phyloP scores from a whole-genome alignment of 2,888 invertebrate species.

The Listrodromus nycthemerus region DNA sequence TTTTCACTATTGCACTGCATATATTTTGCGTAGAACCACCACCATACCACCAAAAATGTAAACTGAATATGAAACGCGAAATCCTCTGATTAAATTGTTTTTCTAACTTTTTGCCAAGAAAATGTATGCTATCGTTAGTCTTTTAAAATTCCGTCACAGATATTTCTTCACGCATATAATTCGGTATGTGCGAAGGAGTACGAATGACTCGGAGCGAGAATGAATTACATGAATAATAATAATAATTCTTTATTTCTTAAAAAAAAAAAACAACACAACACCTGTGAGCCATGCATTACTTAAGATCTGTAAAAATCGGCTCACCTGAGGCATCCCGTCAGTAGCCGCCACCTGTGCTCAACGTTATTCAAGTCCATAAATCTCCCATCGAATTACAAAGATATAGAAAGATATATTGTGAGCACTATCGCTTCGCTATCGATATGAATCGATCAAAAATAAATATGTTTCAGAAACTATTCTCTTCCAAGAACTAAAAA shows the following conservation, averaged over 20 bases:
- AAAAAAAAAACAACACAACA: slow-evolving; percentile 37
- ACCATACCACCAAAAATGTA: slow-evolving; percentile 70
- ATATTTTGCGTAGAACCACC: slow-evolving; percentile 71
- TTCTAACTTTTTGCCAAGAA: slow-evolving; percentile 80
- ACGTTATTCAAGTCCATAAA: slow-evolving; percentile 83
- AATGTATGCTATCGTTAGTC: neutral
- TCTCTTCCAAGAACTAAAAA: neutral
- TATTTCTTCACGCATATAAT: slow-evolving; percentile 14
- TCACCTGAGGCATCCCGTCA: slow-evolving; percentile 82
- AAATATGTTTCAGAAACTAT: neutral
- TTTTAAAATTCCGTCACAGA: neutral
- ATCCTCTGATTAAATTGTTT: slow-evolving; percentile 80
- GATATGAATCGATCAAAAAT: neutral
- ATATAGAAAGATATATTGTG: slow-evolving; percentile 40
- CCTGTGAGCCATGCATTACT: slow-evolving; percentile 78
- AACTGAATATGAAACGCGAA: slow-evolving; percentile 27
- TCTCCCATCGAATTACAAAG: slow-evolving; percentile 68
- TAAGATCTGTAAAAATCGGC: slow-evolving; percentile 76
- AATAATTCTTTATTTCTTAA: slow-evolving; percentile 24
- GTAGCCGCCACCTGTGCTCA: slow-evolving; percentile 81
- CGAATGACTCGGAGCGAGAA: slow-evolving; percentile 29
- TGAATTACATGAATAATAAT: slow-evolving; percentile 43
- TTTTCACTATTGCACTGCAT: slow-evolving; percentile 2
- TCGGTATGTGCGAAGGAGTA: slow-evolving; percentile 2
- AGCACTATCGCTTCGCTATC: slow-evolving; percentile 41